Evolutionary conservation across 2,113 vertebrate species (phyloP), one percentile per base, ranked within the genome.

Genomic region (Abramis brama): DNA sequence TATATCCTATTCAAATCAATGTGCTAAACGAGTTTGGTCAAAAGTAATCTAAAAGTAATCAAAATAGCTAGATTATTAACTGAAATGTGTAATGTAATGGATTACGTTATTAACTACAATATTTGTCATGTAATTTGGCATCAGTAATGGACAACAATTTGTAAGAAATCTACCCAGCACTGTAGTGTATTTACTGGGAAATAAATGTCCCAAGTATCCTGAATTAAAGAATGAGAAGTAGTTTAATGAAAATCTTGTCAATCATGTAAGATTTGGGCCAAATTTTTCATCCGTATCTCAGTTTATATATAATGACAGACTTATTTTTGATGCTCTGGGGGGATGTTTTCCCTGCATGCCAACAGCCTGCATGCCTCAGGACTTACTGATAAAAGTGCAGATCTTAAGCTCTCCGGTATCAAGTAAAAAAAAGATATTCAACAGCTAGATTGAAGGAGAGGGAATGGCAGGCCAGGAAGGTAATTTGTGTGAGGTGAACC

Each of bases 371-470:
- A 76, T 2, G 45, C 55, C 33, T 79, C 30, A 17, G n/a, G 33
- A 43, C 77, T 25, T 5, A 5, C 15, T 60, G 76, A 78, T 78
- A 78, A 78, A 52, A 78, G 76, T 47, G 21, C 52, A 36, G 30
- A 59, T 78, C 52, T 36, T 57, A 78, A 78, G 27, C 76, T 55
- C 19, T 23, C 52, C 10, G 59, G 47, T 50, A 57, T 19, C 75
- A 57, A 57, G 10, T 70, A 43, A 21, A 36, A 39, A 55, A 43
- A 55, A 36, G 36, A 3, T n/a, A 78, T 57, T 57, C 27, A 33
- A 2, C 27, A 21, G 50, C 30, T 7, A n/a, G 30, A 59, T 21
- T 57, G 27, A 78, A 10, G 19, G 11, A 36, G 5, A 55, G 10
- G 30, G 25, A 79, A 79, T 43, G 21, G 21, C 39, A 8, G 39